Evolutionary conservation across 37 sponge, comb jelly and placozoan species (phyloP).

Genomic region (Theonella swinhoei): DNA sequence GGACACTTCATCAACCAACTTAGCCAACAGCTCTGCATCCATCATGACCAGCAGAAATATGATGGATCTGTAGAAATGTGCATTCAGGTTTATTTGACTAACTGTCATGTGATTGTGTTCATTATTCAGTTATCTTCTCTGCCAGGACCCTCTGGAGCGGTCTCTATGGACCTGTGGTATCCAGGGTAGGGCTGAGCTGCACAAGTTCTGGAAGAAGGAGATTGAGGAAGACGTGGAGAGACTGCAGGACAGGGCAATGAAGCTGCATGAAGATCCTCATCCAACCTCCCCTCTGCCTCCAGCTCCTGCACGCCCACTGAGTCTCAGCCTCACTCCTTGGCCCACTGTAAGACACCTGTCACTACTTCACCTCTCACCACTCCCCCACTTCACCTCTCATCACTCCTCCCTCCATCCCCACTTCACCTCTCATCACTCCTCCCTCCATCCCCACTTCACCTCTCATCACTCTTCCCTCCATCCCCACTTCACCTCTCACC

Average conservation of each 20-base stretch:
- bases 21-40: slow-evolving; percentile 17
- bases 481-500: background rate
- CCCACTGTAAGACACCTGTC: background rate
- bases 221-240: background rate
- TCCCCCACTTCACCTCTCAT: too few relatives aligned
- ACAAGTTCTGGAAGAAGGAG: slow-evolving; percentile 51
- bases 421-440: background rate
- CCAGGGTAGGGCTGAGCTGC: slow-evolving; percentile 42
- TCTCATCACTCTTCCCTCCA: background rate
- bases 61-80: slow-evolving; percentile 21
- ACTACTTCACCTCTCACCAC: too few relatives aligned
- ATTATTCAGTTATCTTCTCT: background rate
- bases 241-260: slow-evolving; percentile 3
- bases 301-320: background rate
- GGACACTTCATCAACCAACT: slow-evolving; percentile 49
- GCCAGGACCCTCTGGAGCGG: slow-evolving; percentile 57
- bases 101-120: background rate
- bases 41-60: slow-evolving; percentile 34
- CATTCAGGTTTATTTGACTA: background rate
- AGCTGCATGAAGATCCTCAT: background rate
- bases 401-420: background rate
- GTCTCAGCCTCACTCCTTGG: background rate
- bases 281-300: background rate
- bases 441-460: background rate
- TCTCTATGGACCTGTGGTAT: slow-evolving; percentile 44